Evolutionary conservation across 2,113 vertebrate genomes (phyloP).

Genomic region (Nothocercus nigrocapillus): DNA sequence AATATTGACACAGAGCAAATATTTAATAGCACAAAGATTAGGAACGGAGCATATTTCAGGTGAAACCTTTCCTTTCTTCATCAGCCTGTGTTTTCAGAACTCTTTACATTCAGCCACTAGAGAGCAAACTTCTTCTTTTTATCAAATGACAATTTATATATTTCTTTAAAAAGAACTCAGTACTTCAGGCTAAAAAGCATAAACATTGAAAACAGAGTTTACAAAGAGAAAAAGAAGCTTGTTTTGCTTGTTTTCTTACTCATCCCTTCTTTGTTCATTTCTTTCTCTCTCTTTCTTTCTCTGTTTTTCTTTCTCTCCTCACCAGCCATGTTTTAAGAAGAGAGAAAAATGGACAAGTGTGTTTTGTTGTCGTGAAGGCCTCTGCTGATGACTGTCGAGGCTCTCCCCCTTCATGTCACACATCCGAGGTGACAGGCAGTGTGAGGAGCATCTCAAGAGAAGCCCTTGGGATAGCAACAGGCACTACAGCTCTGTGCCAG

Average conservation of each 20-base stretch:
- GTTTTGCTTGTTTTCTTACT: neutral
- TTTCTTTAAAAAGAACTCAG: neutral
- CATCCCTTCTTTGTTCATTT: neutral
- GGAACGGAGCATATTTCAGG: neutral
- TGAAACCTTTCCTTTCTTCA: slow-evolving; percentile 15
- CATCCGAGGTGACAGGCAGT: neutral
- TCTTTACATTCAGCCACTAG: slow-evolving; percentile 76
- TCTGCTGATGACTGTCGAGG: neutral
- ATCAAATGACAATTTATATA: slow-evolving; percentile 46
- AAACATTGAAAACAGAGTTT: slow-evolving; percentile 28
- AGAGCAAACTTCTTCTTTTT: slow-evolving; percentile 79
- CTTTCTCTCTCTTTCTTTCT: neutral
- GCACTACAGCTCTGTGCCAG: neutral
- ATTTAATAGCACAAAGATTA: neutral
- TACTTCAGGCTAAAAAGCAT: slow-evolving; percentile 4
- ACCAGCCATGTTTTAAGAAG: neutral
- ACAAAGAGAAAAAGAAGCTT: slow-evolving; percentile 15
- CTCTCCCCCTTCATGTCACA: neutral
- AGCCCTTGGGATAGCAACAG: neutral
- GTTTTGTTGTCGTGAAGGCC: neutral
- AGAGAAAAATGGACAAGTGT: neutral
- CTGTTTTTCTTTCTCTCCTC: neutral
- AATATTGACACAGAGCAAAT: slow-evolving; percentile 19
- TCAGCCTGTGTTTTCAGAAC: slow-evolving; percentile 10
- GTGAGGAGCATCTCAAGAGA: slow-evolving; percentile 3